Evolutionary conservation across 1,140 invertebrate species (phyloP).

Genomic region (Drosophila arawakana): DNA sequence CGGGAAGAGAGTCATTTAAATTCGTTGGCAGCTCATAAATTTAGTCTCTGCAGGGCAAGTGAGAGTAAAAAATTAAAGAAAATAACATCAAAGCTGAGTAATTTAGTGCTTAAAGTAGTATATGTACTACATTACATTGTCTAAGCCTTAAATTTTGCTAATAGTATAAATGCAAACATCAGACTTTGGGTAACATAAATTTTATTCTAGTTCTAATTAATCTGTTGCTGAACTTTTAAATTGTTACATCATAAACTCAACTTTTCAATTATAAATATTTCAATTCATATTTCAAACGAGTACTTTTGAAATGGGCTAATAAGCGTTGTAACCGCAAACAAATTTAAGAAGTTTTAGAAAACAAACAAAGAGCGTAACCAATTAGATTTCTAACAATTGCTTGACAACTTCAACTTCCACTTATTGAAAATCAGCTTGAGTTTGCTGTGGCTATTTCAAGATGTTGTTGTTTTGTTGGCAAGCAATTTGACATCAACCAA

Average conservation of each 20-base stretch:
- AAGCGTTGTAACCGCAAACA: background rate
- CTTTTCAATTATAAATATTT: no score
- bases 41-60: constrained; percentile 3
- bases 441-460: constrained; percentile 39
- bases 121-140: background rate
- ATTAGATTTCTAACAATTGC: constrained; percentile 60
- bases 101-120: constrained; percentile 41
- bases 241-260: background rate
- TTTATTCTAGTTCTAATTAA: no score
- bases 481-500: constrained; percentile 73
- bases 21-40: constrained; percentile 57
- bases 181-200: no score
- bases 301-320: constrained; percentile 16
- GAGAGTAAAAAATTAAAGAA: constrained; percentile 23
- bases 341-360: background rate
- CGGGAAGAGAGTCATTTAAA: constrained; percentile 18
- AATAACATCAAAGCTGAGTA: constrained; percentile 49
- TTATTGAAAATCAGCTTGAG: constrained; percentile 59
- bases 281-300: background rate
- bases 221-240: no score
- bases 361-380: constrained; percentile 34
- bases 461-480: constrained; percentile 40
- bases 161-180: no score
- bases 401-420: constrained; percentile 58
- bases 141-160: background rate